These are phyloP conservation scores for Argyresthia goedartella DNA, from an alignment of 2,888 invertebrate genomes.

Conservation along the genomic window DNA sequence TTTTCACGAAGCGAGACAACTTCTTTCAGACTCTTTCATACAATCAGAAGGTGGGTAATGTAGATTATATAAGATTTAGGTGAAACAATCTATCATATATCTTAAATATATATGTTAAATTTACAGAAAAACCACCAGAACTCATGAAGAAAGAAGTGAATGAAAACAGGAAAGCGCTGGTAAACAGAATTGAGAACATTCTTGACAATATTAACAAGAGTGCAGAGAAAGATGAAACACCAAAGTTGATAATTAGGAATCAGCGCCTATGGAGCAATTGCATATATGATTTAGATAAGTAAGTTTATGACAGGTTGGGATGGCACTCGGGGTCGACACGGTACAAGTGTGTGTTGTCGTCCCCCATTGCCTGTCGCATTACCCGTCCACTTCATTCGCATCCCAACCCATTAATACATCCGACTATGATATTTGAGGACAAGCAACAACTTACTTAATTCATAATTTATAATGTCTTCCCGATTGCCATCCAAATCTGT, in stretches of 20 bases:
- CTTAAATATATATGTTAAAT: constrained; percentile 5
- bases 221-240: constrained; percentile 38
- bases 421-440: too few relatives aligned
- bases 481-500: too few relatives aligned
- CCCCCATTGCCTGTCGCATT: too few relatives aligned
- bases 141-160: constrained; percentile 24
- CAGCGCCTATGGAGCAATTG: constrained; percentile 66
- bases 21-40: constrained; percentile 21
- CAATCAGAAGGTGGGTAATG: constrained; percentile 10
- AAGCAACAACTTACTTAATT: too few relatives aligned
- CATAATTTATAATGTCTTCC: too few relatives aligned
- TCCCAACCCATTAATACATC: too few relatives aligned
- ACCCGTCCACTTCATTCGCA: too few relatives aligned
- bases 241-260: constrained; percentile 51
- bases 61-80: too few relatives aligned
- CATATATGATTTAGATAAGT: constrained; percentile 64
- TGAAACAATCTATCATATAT: too few relatives aligned
- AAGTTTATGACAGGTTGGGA: too few relatives aligned
- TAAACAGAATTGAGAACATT: constrained; percentile 55
- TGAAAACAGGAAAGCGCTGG: constrained; percentile 28
- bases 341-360: too few relatives aligned
- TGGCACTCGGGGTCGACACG: too few relatives aligned
- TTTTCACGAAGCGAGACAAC: constrained; percentile 42
- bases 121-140: constrained; percentile 18
- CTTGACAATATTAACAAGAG: constrained; percentile 46